Base-by-base conservation (phyloP, 2,888 invertebrate genomes). In the Cheilosia soror region DNA sequence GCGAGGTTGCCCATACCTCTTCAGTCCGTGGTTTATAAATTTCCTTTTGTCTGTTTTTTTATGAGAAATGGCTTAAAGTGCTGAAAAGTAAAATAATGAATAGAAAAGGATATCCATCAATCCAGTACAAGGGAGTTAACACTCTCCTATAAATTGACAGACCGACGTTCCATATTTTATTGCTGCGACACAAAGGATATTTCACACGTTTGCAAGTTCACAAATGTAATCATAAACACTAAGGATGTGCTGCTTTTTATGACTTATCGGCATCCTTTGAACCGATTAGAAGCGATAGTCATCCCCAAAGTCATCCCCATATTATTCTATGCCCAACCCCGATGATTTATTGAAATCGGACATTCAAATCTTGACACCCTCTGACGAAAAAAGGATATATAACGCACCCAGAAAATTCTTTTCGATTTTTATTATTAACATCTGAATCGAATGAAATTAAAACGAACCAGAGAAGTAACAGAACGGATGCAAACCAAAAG, bases 261-360 rank as follows among this genome's bases (percentile, higher is more conserved):
- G 80, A 80, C 84, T 71, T 75, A 78, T 71, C 65, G 69, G 31
- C 57, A 65, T 58, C 78, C 69, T 78, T 78, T 78, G 49, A 71
- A 71, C 63, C 78, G 78, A 78, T 78, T 78, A 44, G 75, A 71
- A 65, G 42, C 53, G 63, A 85, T 79, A 80, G 80, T 75, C 69
- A 75, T 51, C 68, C 62, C 40, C 44, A 58, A 76, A 65, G 58
- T 75, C 75, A 9, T 13, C 44, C 37, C 11, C 37, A 37, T 20
- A 20, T 20, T 51, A 37, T 57, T 49, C 51, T 40, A 13, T 20
- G 58, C 49, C 65, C 65, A 65, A 60, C 49, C 60, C 66, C 44
- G 40, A 69, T 84, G 83, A 84, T 84, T 84, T 84, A 84, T 84
- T 79, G 83, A 75, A 69, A 84, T 79, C 75, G 83, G 83, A 84